These are phyloP conservation scores for Chiloscyllium plagiosum DNA, from an alignment of 2,113 vertebrate species.

Conservation along the genomic window DNA sequence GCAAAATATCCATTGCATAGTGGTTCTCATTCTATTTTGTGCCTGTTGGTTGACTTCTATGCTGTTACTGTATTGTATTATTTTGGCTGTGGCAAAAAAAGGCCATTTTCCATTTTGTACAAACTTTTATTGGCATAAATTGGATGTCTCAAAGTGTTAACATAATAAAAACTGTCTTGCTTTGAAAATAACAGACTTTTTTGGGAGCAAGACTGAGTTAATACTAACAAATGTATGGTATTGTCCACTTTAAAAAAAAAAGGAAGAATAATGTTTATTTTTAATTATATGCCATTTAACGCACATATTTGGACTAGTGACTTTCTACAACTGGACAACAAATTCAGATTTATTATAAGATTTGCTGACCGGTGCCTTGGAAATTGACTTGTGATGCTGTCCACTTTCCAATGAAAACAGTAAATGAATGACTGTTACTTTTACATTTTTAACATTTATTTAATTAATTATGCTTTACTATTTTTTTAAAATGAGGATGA, in stretches of 20 bases:
- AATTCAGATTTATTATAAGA: neutral
- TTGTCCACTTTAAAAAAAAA: neutral
- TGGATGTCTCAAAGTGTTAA: conserved; percentile 28
- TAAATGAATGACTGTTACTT: neutral
- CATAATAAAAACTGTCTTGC: conserved; percentile 26
- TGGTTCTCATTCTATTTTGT: conserved; percentile 8
- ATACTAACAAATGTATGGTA: neutral
- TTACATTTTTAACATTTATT: neutral
- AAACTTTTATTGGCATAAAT: conserved; percentile 17
- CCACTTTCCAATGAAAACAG: neutral
- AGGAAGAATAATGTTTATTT: neutral
- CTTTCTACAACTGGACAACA: neutral
- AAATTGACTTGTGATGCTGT: neutral
- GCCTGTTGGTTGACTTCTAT: neutral
- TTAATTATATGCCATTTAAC: neutral
- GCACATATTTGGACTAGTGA: neutral
- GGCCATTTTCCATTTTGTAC: conserved; percentile 35
- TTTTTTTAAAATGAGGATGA: neutral
- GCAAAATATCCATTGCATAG: neutral
- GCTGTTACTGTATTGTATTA: conserved; percentile 26
- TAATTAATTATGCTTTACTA: neutral
- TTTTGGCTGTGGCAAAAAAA: conserved; percentile 31
- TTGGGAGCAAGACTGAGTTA: neutral
- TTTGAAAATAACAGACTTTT: conserved; percentile 31
- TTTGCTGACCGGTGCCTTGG: neutral